Base-by-base conservation (phyloP, 2,113 vertebrate genomes). In the Gallinago paraguaiae region DNA sequence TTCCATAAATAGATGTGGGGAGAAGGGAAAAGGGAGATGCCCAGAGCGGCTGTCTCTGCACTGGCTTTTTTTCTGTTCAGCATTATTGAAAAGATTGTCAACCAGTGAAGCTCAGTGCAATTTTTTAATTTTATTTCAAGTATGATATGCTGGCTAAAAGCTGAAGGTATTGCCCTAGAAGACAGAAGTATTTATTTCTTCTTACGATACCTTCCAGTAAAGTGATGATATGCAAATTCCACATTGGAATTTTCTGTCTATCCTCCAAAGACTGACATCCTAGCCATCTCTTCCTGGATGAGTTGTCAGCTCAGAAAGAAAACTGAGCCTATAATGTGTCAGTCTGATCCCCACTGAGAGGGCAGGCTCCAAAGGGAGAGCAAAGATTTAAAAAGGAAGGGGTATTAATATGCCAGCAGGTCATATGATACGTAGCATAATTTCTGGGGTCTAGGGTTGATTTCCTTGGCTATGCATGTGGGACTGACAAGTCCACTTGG, bases 361-460 rank as follows among this genome's bases (percentile, higher is more conserved):
- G 76, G 57, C 60, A 95, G 94, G 90, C 87, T 96, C 95, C 70
- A 1, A 95, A 96, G 90, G 80, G 95, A 95, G 67, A 90, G 72
- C 46, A 92, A 84, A 92, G 95, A 96, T 94, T 97, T 96, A 90
- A 96, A 97, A 96, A 97, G 90, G 95, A 94, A 96, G 95, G 85
- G 61, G 90, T 97, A 97, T 95, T 97, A 96, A 93, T 95, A 96
- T 72, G 88, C 93, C 92, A 80, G 86, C 53, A 83, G 50, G 93
- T 92, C 87, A 96, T 95, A 90, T 17, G 96, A 97, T 97, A 96
- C 5, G 12, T 82, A 95, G 76, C 6, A 3, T 80, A 94, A 96
- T 95, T 96, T 95, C 85, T 95, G 72, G 65, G 87, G 76, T 91
- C 87, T 78, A 95, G 68, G 74, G 85, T 94, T 96, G 87, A 95